Evolutionary conservation across 30 jellyfish, hydroid and myxozoan genomes (phyloP).

Genomic region (Aurelia sp.): DNA sequence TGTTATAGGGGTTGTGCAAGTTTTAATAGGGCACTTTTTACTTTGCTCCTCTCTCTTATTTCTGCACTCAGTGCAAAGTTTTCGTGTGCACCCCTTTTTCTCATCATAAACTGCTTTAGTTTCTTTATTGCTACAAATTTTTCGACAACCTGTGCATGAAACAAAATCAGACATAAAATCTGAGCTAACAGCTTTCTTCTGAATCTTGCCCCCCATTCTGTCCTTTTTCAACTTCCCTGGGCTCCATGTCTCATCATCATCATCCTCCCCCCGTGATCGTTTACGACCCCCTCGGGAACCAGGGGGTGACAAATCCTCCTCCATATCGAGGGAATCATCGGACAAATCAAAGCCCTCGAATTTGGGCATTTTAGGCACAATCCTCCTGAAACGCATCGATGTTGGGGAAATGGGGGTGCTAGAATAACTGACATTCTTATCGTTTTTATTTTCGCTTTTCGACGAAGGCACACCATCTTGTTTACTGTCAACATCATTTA

Average conservation of each 20-base stretch:
- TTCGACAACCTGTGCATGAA: slow-evolving; percentile 77
- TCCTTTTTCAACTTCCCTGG: slow-evolving; percentile 46
- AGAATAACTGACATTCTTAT: slow-evolving; percentile 30
- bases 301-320: slow-evolving; percentile 9
- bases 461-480: background rate
- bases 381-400: slow-evolving; percentile 66
- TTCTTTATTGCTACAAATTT: slow-evolving; percentile 68
- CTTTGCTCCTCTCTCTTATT: slow-evolving; percentile 13
- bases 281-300: slow-evolving; percentile 28
- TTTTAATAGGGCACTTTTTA: slow-evolving; percentile 37
- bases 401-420: slow-evolving; percentile 68
- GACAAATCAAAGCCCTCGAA: slow-evolving; percentile 44
- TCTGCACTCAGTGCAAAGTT: slow-evolving; percentile 62
- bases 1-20: slow-evolving; percentile 44
- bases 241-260: slow-evolving; percentile 59
- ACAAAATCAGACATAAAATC: slow-evolving; percentile 71
- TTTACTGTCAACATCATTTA: background rate
- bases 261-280: slow-evolving; percentile 42
- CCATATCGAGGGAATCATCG: slow-evolving; percentile 10
- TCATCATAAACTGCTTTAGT: slow-evolving; percentile 63
- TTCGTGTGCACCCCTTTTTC: slow-evolving; percentile 28
- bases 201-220: slow-evolving; percentile 6
- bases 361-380: slow-evolving; percentile 41
- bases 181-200: slow-evolving; percentile 9
- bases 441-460: background rate